These are phyloP conservation scores for Scaptodrosophila latifasciaeformis DNA, from an alignment of 2,888 invertebrate genomes.

Conservation along the genomic window DNA sequence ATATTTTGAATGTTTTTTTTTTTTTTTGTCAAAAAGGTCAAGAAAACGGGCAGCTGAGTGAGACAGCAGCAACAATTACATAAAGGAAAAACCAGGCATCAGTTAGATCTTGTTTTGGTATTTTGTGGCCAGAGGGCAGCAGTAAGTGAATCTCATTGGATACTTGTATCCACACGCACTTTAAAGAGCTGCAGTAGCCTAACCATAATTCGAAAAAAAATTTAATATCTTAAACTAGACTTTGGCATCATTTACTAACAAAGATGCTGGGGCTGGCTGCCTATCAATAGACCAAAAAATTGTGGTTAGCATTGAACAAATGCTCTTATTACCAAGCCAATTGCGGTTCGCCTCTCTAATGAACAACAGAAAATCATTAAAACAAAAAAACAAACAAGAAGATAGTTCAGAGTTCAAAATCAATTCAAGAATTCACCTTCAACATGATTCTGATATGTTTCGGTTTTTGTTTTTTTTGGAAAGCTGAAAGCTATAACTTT, in stretches of 20 bases:
- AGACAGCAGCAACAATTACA: slow-evolving; percentile 27
- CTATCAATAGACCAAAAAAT: slow-evolving; percentile 13
- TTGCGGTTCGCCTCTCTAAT: not conserved
- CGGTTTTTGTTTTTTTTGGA: slow-evolving; percentile 39
- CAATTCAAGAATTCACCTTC: not conserved
- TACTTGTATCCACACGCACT: too few species aligned
- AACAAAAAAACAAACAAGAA: not conserved
- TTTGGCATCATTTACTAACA: too few species aligned
- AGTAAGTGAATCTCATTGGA: too few species aligned
- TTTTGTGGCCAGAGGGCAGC: too few species aligned
- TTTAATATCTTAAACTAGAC: too few species aligned
- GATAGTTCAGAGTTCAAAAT: not conserved
- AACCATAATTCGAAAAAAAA: too few species aligned
- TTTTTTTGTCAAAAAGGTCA: slow-evolving; percentile 38
- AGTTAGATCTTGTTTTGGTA: too few species aligned
- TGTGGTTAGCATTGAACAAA: slow-evolving; percentile 44
- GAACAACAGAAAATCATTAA: not conserved
- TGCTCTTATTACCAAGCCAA: slow-evolving; percentile 39
- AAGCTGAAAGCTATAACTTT: slow-evolving; percentile 36
- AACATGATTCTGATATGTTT: not conserved
- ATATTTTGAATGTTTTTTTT: not conserved
- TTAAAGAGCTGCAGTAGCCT: too few species aligned
- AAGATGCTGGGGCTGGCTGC: too few species aligned
- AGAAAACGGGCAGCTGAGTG: slow-evolving; percentile 25
- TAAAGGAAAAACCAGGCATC: slow-evolving; percentile 7